A percentile compares a stretch with the other conserved stretches of the same genome.
phyloP scores from a whole-genome alignment of 2,113 vertebrate genomes.

The Poecile atricapillus region DNA sequence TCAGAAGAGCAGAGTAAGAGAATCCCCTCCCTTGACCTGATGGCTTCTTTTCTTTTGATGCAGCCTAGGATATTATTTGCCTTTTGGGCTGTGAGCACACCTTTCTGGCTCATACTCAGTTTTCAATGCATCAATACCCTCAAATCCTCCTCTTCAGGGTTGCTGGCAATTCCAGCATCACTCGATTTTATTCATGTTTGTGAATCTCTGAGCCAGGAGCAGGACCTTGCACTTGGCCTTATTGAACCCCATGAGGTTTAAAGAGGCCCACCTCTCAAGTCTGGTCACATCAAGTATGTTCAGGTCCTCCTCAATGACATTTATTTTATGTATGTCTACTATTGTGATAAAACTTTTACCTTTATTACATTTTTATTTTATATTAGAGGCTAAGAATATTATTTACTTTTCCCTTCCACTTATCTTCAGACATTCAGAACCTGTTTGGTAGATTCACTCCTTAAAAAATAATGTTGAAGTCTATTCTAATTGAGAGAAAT shows the following conservation, averaged over 20 bases:
- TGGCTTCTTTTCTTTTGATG: not conserved
- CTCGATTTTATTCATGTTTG: not conserved
- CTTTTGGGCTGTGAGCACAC: fast-evolving
- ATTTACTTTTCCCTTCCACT: not conserved
- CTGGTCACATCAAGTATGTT: not conserved
- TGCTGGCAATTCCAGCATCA: not conserved
- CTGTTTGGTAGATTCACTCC: not conserved
- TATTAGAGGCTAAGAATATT: not conserved
- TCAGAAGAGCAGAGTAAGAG: not conserved
- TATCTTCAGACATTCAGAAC: not conserved
- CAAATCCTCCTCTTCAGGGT: not conserved
- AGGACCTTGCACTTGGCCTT: not conserved
- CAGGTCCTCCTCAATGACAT: not conserved
- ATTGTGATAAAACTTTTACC: not conserved
- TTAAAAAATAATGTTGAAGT: not conserved
- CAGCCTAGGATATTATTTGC: not conserved
- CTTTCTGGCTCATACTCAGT: not conserved
- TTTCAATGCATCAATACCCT: not conserved
- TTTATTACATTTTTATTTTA: not conserved
- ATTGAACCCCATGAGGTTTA: not conserved
- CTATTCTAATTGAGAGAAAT: not conserved
- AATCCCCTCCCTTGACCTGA: not conserved
- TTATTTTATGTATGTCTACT: not conserved
- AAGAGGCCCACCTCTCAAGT: fast-evolving
- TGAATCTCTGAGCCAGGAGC: not conserved